A percentile compares a stretch with the other conserved stretches of the same genome.
These are phyloP conservation scores for Tridacna gigas DNA, from an alignment of 2,888 invertebrate genomes.

Conservation along the genomic window DNA sequence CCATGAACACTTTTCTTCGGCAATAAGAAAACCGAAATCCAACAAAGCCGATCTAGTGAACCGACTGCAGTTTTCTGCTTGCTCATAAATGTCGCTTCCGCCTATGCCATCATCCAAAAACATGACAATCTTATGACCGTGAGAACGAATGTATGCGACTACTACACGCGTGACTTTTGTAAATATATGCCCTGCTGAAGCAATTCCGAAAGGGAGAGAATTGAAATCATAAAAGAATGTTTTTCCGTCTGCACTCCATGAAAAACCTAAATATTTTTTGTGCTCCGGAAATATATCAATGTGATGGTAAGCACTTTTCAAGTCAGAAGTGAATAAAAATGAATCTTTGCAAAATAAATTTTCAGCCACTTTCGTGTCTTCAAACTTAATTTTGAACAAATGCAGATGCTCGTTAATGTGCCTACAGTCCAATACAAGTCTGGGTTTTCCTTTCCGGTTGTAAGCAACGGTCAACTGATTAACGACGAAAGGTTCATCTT, in stretches of 20 bases:
- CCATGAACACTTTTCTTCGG: constrained; percentile 27
- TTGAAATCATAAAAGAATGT: constrained; percentile 8
- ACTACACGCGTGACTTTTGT: constrained; percentile 2
- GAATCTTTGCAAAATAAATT: constrained; percentile 14
- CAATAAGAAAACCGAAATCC: constrained; percentile 24
- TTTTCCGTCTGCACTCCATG: neutral
- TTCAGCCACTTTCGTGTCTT: constrained; percentile 28
- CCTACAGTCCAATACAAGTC: constrained; percentile 41
- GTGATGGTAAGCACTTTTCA: constrained; percentile 38
- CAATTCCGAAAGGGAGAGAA: constrained; percentile 27
- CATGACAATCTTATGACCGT: constrained; percentile 12
- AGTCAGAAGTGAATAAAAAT: constrained; percentile 31
- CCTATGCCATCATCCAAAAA: constrained; percentile 25
- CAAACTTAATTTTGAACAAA: constrained; percentile 32
- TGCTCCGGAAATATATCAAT: constrained; percentile 18
- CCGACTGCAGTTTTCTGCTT: neutral
- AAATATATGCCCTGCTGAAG: constrained; percentile 30
- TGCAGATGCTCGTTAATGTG: constrained; percentile 38
- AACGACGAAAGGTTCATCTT: constrained; percentile 20
- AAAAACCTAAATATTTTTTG: constrained; percentile 39
- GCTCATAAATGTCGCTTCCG: neutral
- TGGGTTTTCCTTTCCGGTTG: constrained; percentile 23
- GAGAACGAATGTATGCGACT: constrained; percentile 5
- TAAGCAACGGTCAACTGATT: constrained; percentile 44
- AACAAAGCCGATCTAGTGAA: neutral